Percentiles rank a stretch among this genome's conserved stretches.
These are phyloP conservation scores for Elephantulus edwardii DNA, from an alignment of 2,113 vertebrate species.

Conservation along the genomic window DNA sequence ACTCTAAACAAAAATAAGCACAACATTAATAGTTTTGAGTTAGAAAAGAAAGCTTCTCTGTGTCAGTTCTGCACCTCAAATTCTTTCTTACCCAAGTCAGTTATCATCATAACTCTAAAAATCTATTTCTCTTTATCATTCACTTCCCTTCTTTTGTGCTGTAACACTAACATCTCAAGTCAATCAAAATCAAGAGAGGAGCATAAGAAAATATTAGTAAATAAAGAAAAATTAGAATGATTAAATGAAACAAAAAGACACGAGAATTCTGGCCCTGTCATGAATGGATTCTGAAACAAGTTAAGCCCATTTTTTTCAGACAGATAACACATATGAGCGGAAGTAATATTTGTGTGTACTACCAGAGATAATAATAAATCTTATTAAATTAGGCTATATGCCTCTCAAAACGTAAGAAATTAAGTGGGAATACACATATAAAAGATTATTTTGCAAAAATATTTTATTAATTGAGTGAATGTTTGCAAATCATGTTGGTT, in stretches of 20 bases:
- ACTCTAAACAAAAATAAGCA: constrained; percentile 26
- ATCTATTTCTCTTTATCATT: background rate
- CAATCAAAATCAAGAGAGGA: background rate
- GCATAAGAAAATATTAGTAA: background rate
- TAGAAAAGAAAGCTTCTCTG: background rate
- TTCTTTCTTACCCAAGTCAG: background rate
- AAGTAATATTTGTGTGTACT: no score
- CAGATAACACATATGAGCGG: no score
- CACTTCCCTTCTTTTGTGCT: background rate
- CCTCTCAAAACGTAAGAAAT: constrained; percentile 4
- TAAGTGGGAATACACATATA: background rate
- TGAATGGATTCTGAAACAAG: no score
- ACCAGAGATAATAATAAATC: no score
- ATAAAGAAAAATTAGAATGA: background rate
- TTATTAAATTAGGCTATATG: no score
- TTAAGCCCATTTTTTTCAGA: no score
- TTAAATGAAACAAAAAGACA: background rate
- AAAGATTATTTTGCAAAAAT: background rate
- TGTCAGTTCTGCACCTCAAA: background rate
- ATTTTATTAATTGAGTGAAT: no score
- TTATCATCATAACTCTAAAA: constrained; percentile 30
- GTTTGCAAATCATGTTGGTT: no score
- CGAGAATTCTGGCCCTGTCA: background rate
- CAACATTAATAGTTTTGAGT: background rate
- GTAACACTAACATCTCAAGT: background rate